Conservation (phyloP, 2,797 vertebrate genomes). For the Craterocephalus amniculus region DNA sequence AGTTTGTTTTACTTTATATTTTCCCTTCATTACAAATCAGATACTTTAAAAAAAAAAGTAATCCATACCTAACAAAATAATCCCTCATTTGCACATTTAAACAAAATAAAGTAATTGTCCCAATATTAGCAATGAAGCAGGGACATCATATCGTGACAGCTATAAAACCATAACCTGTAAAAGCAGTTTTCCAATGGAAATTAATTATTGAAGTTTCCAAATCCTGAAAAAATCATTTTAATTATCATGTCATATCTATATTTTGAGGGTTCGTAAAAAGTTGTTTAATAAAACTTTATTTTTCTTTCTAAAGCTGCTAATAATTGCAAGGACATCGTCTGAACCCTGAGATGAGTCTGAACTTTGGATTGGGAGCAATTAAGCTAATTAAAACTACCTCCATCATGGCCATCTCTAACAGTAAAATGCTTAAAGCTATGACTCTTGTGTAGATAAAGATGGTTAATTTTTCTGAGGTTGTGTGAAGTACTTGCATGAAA, state of each 20-base stretch:
- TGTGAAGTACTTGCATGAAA: not conserved
- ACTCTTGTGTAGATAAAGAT: not conserved
- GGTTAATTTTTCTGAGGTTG: not conserved
- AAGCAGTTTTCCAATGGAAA: too few relatives aligned
- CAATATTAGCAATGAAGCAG: too few relatives aligned
- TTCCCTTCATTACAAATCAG: not conserved
- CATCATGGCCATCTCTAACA: not conserved
- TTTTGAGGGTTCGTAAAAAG: not conserved
- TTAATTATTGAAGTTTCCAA: not conserved
- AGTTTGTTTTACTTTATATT: not conserved
- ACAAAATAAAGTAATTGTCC: not conserved
- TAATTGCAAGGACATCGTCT: not conserved
- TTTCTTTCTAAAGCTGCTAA: not conserved
- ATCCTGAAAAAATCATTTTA: not conserved
- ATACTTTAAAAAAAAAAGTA: not conserved
- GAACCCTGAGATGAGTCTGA: constrained; percentile 1
- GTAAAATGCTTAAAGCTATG: not conserved
- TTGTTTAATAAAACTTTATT: not conserved
- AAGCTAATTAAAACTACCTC: not conserved
- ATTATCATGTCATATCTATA: too few relatives aligned
- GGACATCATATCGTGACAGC: too few relatives aligned
- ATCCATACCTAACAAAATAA: not conserved
- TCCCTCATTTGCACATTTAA: not conserved
- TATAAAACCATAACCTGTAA: too few relatives aligned
- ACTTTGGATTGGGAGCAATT: not conserved